A percentile compares a stretch with the other conserved stretches of the same genome.
phyloP scores from a whole-genome alignment of 2,113 vertebrate species.

The Myrmecophaga tridactyla region DNA sequence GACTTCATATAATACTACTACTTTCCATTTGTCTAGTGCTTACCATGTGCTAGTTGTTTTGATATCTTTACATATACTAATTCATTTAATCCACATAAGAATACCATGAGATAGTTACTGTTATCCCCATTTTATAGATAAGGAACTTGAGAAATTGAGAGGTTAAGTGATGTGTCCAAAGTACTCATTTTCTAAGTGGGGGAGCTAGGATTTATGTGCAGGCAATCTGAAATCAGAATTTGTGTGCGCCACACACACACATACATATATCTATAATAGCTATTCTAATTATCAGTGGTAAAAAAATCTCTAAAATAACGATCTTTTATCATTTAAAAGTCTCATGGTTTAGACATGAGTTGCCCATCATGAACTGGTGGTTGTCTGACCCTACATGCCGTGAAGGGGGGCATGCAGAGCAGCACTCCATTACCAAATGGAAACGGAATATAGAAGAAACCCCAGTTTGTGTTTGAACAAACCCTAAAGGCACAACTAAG shows the following conservation, averaged over 20 bases:
- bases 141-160: neutral
- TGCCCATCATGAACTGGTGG: no score
- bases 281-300: conserved; percentile 30
- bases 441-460: no score
- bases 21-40: neutral
- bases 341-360: neutral
- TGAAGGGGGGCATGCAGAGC: no score
- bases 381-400: no score
- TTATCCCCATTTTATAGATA: neutral
- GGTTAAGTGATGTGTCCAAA: neutral
- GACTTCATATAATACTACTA: neutral
- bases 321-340: neutral
- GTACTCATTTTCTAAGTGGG: neutral
- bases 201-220: neutral
- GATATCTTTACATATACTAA: neutral
- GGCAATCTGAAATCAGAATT: conserved; percentile 17
- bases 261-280: conserved; percentile 9
- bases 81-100: conserved; percentile 18
- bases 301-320: conserved; percentile 34
- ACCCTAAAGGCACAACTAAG: no score
- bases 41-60: neutral
- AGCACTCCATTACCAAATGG: no score
- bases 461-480: no score
- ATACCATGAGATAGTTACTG: neutral
- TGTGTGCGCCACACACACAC: no score